Evolutionary conservation across 2,888 invertebrate genomes (phyloP), one percentile per base, ranked within the genome.

Genomic region (Lottia gigantea): DNA sequence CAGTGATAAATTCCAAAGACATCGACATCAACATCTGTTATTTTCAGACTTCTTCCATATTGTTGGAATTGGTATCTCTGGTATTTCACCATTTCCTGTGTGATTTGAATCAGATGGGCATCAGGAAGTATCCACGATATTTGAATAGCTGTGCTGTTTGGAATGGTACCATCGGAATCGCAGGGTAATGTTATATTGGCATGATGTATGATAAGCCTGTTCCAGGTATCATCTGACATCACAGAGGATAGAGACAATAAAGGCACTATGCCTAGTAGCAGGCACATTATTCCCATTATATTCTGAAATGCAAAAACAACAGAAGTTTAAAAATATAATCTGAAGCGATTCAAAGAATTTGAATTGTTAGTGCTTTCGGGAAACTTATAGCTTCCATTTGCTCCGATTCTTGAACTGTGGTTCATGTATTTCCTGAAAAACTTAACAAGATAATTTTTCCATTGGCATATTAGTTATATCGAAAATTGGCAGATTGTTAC

Each of bases 31-130:
- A 55, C 11, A 23, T 55, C 14, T 55, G 11, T 23, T 12, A 55
- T 55, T 11, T 64, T 64, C 69, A 69, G n/a, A 55, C 16, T 64
- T 61, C 23, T 45, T 15, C 65, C 31, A 23, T n/a, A 55, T 11
- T 55, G 19, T 19, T 19, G 2, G 12, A 55, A 55, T 23, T 55
- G 55, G 23, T 55, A 55, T 16, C 14, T 15, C 3, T 23, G 6
- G n/a, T 45, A 15, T 45, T n/a, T 15, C 25, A 16, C 15, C 25
- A 26, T 14, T 19, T 23, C 47, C 7, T 11, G 15, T 26, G 7
- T 45, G 46, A 45, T 31, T 45, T 40, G 15, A 15, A 62, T 46
- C 67, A 23, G 25, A 45, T 19, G 1, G 19, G 19, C 55, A 3
- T 23, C 55, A 14, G 55, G 55, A 23, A 55, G 14, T 23, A 55